Conservation (phyloP, 2,797 vertebrate species). For the Amblyraja radiata region DNA sequence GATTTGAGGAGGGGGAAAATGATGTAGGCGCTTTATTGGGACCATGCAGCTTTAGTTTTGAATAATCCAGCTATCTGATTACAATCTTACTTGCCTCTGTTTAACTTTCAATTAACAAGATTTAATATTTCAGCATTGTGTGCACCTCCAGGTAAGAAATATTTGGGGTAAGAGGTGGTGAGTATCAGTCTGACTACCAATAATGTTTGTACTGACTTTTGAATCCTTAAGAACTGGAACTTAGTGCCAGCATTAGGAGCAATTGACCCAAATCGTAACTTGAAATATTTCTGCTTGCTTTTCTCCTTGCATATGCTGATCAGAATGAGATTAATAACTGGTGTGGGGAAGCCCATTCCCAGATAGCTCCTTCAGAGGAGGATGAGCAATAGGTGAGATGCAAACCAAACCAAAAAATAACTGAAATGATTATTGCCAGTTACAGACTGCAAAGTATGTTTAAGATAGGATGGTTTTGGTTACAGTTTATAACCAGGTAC, state of each 20-base stretch:
- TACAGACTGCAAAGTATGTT: neutral
- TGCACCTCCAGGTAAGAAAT: constrained; percentile 20
- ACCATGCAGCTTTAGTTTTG: neutral
- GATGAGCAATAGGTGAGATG: constrained; percentile 9
- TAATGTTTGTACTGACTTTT: constrained; percentile 5
- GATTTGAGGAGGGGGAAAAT: neutral
- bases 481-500: neutral
- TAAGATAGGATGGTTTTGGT: neutral
- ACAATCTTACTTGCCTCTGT: neutral
- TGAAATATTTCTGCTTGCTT: neutral
- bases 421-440: constrained; percentile 20
- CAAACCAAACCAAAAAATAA: constrained; percentile 6
- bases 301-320: constrained; percentile 9
- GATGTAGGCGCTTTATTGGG: neutral
- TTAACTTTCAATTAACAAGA: constrained; percentile 8
- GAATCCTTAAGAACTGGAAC: neutral
- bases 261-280: constrained; percentile 2
- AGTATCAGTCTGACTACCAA: constrained; percentile 3
- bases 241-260: neutral
- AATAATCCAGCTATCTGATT: neutral
- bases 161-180: constrained; percentile 20
- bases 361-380: constrained; percentile 4
- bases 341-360: constrained; percentile 20
- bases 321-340: constrained; percentile 22
- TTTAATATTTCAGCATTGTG: constrained; percentile 37